Evolutionary conservation across 2,888 invertebrate genomes (phyloP).

Genomic region (Polyploca ridens): DNA sequence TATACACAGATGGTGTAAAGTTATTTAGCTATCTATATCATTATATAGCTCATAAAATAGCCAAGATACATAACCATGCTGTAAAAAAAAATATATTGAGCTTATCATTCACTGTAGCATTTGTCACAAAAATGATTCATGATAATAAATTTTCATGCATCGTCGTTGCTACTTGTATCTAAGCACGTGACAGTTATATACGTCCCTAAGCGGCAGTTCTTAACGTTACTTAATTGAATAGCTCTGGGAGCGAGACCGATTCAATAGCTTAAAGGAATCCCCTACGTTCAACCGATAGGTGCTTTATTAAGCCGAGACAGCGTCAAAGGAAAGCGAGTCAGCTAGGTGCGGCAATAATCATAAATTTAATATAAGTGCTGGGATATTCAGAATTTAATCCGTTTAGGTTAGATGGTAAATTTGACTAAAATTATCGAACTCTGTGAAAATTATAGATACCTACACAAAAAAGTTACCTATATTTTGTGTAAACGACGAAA

Average conservation of each 20-base stretch:
- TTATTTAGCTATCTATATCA: too few relatives aligned
- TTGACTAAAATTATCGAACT: neutral
- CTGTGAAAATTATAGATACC: neutral
- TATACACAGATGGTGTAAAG: too few relatives aligned
- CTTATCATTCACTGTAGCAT: too few relatives aligned
- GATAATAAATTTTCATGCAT: neutral
- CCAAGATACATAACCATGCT: too few relatives aligned
- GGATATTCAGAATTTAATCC: neutral
- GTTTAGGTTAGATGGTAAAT: neutral
- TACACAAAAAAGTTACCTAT: neutral
- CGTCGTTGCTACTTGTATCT: neutral
- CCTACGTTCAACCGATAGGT: conserved; percentile 16
- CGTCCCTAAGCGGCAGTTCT: conserved; percentile 10
- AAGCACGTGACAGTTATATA: neutral
- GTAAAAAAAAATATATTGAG: too few relatives aligned
- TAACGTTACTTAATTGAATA: conserved; percentile 36
- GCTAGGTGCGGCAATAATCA: conserved; percentile 9
- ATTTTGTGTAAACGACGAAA: too few relatives aligned
- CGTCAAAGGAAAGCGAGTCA: conserved; percentile 11
- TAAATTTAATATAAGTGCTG: neutral
- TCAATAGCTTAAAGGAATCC: conserved; percentile 35
- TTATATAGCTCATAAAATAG: too few relatives aligned
- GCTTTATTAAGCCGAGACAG: conserved; percentile 11
- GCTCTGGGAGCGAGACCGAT: conserved; percentile 25
- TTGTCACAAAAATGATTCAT: neutral